Evolutionary conservation across 2,888 invertebrate species (phyloP).

Genomic region (Phlogophora meticulosa): DNA sequence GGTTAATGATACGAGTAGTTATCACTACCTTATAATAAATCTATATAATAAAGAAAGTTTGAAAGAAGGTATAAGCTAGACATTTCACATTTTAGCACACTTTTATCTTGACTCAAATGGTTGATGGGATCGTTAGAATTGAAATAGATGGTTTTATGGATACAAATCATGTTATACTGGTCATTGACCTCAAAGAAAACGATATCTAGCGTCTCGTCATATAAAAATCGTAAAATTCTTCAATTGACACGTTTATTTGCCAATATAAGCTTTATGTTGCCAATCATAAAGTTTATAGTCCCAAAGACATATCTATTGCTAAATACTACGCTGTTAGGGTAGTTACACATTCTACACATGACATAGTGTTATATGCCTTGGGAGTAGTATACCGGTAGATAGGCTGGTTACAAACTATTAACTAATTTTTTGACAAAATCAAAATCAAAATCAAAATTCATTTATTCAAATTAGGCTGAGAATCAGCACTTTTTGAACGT

Average conservation of each 20-base stretch:
- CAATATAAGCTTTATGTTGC: slow-evolving; percentile 23
- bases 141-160: not conserved
- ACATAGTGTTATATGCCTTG: slow-evolving; percentile 24
- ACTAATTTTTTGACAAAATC: slow-evolving; percentile 2
- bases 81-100: not conserved
- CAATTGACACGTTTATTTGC: slow-evolving; percentile 27
- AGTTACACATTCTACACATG: slow-evolving; percentile 41
- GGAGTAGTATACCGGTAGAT: slow-evolving; percentile 8
- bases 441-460: no score
- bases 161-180: not conserved
- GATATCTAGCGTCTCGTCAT: not conserved
- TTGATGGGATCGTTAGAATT: not conserved
- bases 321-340: slow-evolving; percentile 2
- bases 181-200: not conserved
- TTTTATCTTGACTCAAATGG: slow-evolving; percentile 8
- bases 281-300: slow-evolving; percentile 21
- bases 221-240: slow-evolving; percentile 16
- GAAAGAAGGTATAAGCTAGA: not conserved
- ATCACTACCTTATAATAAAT: no score
- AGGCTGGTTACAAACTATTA: not conserved
- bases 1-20: no score
- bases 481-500: no score
- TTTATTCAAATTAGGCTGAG: no score
- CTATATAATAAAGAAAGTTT: no score
- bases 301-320: slow-evolving; percentile 10